A percentile compares a stretch with the other conserved stretches of the same genome.
Evolutionary conservation across 2,797 vertebrate genomes (phyloP).

Genomic region (Phalanger gymnotis): DNA sequence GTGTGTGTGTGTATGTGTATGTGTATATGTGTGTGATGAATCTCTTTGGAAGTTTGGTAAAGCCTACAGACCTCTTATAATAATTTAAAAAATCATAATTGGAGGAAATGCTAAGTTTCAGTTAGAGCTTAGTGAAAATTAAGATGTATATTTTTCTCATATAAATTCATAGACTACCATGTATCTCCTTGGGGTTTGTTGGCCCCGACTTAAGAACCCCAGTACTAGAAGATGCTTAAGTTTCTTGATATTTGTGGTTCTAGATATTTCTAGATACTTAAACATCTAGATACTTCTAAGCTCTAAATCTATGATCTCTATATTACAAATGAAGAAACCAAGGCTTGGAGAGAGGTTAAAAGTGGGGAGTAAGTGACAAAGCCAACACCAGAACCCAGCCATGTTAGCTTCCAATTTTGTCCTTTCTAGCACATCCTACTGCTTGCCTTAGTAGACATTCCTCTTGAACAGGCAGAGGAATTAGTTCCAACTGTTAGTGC

Average conservation of each 20-base stretch:
- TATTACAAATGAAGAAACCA: rapidly evolving
- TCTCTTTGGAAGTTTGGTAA: not conserved
- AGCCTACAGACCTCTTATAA: not conserved
- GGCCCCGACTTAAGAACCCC: not conserved
- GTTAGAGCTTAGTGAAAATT: not conserved
- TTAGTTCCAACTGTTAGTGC: not conserved
- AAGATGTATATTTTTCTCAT: not conserved
- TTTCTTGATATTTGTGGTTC: not conserved
- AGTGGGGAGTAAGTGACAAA: not conserved
- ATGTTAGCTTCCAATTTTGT: not conserved
- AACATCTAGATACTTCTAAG: not conserved
- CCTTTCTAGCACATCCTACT: not conserved
- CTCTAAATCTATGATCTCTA: not conserved
- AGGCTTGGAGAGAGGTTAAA: not conserved
- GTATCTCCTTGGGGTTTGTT: not conserved
- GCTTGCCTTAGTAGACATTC: not conserved
- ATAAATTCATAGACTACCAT: not conserved
- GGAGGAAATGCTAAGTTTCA: not conserved
- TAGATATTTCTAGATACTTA: not conserved
- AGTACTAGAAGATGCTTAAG: not conserved
- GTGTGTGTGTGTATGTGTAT: not conserved
- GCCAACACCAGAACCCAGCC: not conserved
- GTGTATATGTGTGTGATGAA: not conserved
- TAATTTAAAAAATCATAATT: not conserved
- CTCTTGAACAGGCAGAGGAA: not conserved